Base-by-base conservation (phyloP, 2,888 invertebrate genomes). In the Abscondita cerata region DNA sequence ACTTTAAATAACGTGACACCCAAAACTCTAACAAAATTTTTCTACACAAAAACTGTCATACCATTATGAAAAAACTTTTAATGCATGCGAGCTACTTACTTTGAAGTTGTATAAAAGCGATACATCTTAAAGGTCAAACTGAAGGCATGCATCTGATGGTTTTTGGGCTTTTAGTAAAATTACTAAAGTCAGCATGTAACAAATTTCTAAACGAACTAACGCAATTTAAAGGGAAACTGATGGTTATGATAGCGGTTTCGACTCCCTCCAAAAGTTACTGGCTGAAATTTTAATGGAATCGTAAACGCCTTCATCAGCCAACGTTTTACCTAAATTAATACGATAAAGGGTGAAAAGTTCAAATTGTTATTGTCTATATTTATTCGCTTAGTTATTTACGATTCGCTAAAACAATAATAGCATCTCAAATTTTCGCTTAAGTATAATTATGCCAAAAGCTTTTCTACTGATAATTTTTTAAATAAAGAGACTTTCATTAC, bases 181-280 rank as follows among this genome's bases (percentile, higher is more conserved):
- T 58, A 52, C 51, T 46, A 52, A 40, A 58, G 44, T 51, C 52
- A 40, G 58, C 51, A 38, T 51, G 58, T 25, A 48, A 36, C 53
- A 33, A 46, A 59, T 59, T 52, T 47, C 53, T 52, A 48, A 59
- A 59, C 59, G 53, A 59, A 53, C 58, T 58, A 51, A 51, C 51
- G 44, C 33, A 46, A 25, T 58, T 58, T 52, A 46, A 46, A 56
- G 56, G 58, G 58, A 44, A 57, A 52, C 58, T 58, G 58, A 58
- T 53, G 59, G 59, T 59, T 59, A 59, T 48, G 53, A 59, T 59
- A 40, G 59, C 52, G 52, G 59, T 59, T 52, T 36, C 20, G 8
- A 13, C 16, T 31, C 47, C 53, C 53, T 38, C 31, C 18, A 56
- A 56, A 50, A 56, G 56, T 56, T 50, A 41, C 50, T 4, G 31